phyloP scores from a whole-genome alignment of 2,113 vertebrate genomes.

The Turdus rufiventris region DNA sequence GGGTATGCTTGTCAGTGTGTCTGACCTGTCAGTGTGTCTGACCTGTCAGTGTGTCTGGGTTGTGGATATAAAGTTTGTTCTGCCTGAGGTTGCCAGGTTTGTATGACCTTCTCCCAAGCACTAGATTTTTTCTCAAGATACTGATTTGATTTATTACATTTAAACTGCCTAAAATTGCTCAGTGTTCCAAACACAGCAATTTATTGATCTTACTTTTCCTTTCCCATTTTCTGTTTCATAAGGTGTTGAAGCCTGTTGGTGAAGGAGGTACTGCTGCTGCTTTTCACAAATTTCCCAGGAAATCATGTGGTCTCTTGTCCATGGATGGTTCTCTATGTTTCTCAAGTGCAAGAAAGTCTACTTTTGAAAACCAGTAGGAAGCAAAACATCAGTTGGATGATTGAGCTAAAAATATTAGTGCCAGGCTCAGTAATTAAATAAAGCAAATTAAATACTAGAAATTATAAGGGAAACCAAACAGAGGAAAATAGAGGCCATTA shows the following conservation, averaged over 20 bases:
- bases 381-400: not conserved
- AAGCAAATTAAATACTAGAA: not conserved
- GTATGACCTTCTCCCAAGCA: not conserved
- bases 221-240: not conserved
- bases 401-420: not conserved
- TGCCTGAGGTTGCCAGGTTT: not conserved
- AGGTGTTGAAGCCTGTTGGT: not conserved
- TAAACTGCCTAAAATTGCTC: not conserved
- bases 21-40: not conserved
- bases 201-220: not conserved
- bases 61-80: not conserved
- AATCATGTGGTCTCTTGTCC: not conserved
- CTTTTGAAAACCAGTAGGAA: not conserved
- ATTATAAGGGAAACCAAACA: not conserved
- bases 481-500: not conserved
- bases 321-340: not conserved
- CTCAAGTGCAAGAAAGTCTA: not conserved
- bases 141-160: constrained; percentile 16
- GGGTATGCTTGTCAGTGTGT: not conserved
- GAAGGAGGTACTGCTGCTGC: not conserved
- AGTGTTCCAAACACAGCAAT: not conserved
- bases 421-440: not conserved
- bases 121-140: not conserved
- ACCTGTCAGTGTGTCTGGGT: not conserved
- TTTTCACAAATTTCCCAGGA: not conserved